These are phyloP conservation scores for Bellardia pandia DNA, from an alignment of 2,888 invertebrate species.

Conservation along the genomic window DNA sequence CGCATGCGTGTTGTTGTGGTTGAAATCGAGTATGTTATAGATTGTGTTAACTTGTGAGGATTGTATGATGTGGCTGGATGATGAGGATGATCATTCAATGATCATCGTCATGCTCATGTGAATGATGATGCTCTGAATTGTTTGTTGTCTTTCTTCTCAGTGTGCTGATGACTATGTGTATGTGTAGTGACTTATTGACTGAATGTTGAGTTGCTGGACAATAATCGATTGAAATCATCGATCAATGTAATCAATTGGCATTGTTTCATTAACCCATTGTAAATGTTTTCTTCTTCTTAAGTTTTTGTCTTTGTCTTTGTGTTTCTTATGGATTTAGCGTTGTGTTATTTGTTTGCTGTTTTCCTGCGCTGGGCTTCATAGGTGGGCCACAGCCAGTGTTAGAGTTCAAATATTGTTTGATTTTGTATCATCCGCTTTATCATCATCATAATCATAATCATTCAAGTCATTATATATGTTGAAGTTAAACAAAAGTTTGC, in stretches of 20 bases:
- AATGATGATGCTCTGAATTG: slow-evolving; percentile 67
- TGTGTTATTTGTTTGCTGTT: slow-evolving; percentile 35
- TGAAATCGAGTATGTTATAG: slow-evolving; percentile 48
- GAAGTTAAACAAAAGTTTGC: slow-evolving; percentile 33
- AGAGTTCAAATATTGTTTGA: slow-evolving; percentile 72
- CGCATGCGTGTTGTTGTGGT: slow-evolving; percentile 67
- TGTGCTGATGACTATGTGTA: slow-evolving; percentile 48
- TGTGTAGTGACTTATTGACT: slow-evolving; percentile 48
- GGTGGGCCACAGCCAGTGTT: slow-evolving; percentile 70
- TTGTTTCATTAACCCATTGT: slow-evolving; percentile 75
- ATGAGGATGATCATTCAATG: background rate
- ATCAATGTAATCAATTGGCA: slow-evolving; percentile 79
- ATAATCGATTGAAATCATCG: slow-evolving; percentile 83
- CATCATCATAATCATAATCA: slow-evolving; percentile 52
- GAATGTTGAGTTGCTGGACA: slow-evolving; percentile 76
- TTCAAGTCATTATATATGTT: slow-evolving; percentile 18
- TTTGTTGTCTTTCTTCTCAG: slow-evolving; percentile 23
- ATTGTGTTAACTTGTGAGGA: slow-evolving; percentile 67
- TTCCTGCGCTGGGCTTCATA: slow-evolving; percentile 66
- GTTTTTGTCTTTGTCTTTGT: slow-evolving; percentile 53
- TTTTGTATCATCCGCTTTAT: slow-evolving; percentile 63
- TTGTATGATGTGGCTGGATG: slow-evolving; percentile 26
- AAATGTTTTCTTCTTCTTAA: slow-evolving; percentile 43
- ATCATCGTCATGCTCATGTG: slow-evolving; percentile 40
- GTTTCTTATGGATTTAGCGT: slow-evolving; percentile 33